phyloP scores from a whole-genome alignment of 2,888 invertebrate genomes.

The Ypsolopha scabrella region DNA sequence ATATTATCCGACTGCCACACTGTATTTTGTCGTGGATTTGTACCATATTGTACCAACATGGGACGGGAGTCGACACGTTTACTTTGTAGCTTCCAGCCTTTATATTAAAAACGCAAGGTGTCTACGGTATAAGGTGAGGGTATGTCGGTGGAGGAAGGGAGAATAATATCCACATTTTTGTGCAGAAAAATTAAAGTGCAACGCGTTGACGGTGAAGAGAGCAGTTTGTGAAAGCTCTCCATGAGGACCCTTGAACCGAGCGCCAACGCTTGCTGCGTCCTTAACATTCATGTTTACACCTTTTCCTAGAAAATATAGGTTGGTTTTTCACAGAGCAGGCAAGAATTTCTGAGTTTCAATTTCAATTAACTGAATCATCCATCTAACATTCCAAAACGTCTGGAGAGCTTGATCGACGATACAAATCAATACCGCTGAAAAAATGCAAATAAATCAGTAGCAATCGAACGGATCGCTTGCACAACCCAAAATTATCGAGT shows the following conservation, averaged over 20 bases:
- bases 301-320: slow-evolving; percentile 1
- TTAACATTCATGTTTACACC: slow-evolving; percentile 47
- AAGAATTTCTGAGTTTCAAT: slow-evolving; percentile 17
- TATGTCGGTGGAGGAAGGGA: background rate
- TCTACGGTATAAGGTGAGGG: background rate
- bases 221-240: slow-evolving; percentile 47
- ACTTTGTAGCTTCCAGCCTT: slow-evolving; percentile 44
- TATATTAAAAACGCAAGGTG: slow-evolving; percentile 5
- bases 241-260: slow-evolving; percentile 34
- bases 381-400: background rate
- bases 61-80: slow-evolving; percentile 51
- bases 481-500: slow-evolving; percentile 45
- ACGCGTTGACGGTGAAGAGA: slow-evolving; percentile 37
- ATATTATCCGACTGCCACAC: slow-evolving; percentile 55
- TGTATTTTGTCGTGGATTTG: slow-evolving; percentile 56
- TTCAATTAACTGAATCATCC: background rate
- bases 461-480: slow-evolving; percentile 37
- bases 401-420: background rate
- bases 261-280: slow-evolving; percentile 37
- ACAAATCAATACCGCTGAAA: slow-evolving; percentile 16
- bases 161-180: background rate
- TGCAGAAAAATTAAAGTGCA: background rate
- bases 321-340: background rate
- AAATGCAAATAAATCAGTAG: slow-evolving; percentile 46
- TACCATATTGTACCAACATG: slow-evolving; percentile 37